Evolutionary conservation across 2,888 invertebrate genomes (phyloP).

Genomic region (Globia sparganii): DNA sequence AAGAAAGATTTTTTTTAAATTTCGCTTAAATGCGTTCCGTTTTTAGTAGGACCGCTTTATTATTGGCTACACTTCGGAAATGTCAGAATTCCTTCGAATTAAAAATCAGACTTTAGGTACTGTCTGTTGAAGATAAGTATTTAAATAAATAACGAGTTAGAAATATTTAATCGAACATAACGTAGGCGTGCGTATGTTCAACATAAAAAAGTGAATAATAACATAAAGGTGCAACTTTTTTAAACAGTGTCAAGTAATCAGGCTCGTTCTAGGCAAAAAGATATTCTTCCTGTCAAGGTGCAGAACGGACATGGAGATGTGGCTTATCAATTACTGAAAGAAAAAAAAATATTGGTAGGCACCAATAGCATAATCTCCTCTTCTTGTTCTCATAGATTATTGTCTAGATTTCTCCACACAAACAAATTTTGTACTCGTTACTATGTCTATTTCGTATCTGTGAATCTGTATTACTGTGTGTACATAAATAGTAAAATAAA

Average conservation of each 20-base stretch:
- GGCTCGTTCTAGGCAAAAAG: neutral
- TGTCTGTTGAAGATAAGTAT: conserved; percentile 6
- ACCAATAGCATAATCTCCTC: neutral
- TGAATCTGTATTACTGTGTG: too few species aligned
- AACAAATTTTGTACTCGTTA: too few species aligned
- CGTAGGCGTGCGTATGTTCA: neutral
- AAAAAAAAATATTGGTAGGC: neutral
- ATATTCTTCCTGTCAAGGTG: neutral
- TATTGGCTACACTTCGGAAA: too few species aligned
- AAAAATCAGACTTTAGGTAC: too few species aligned
- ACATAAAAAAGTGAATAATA: neutral
- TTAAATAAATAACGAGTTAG: conserved; percentile 29
- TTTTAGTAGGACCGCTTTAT: too few species aligned
- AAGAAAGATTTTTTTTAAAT: too few species aligned
- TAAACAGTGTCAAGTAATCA: neutral
- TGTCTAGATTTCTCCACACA: too few species aligned
- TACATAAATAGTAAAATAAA: too few species aligned
- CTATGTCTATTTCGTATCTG: too few species aligned
- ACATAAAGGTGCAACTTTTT: neutral
- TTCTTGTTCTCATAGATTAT: too few species aligned
- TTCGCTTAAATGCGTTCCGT: too few species aligned
- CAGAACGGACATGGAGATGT: neutral
- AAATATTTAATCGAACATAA: neutral
- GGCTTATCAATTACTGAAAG: neutral
- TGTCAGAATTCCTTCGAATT: too few species aligned